Base-by-base conservation (phyloP, 2,797 vertebrate species). In the Gallinago nigripennis region DNA sequence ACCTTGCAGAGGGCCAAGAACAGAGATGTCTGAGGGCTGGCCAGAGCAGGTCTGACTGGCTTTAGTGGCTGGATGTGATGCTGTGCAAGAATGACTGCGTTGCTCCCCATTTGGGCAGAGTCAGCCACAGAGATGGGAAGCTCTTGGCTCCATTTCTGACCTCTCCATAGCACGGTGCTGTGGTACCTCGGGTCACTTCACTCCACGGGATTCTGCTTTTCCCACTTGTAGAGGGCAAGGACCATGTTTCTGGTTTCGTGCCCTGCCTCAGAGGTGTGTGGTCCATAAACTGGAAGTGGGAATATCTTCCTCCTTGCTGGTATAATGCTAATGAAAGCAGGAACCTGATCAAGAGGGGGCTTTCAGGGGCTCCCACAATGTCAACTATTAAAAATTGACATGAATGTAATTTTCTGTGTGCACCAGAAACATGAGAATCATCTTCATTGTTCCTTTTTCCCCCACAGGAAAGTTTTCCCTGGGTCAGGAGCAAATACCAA, bases 61-160 rank as follows among this genome's bases (percentile, higher is more conserved):
- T 60, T 72, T 54, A 46, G 50, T 43, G 48, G 50, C 31, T 0
- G 1, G 45, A 63, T 0, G 0, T 0, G 11, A 28, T 83, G 57
- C 69, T 61, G 21, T 0, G 8, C 39, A 71, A 39, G 46, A 37
- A 45, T 33, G 28, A 16, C 45, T 68, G 58, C 17, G 8, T 16
- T 64, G 65, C 31, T 82, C 45, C 37, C 1, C 1, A 3, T 58
- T 33, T 28, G 25, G 23, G 68, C 43, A 82, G 60, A 73, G 48
- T 53, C 69, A 89, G 17, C n/a, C 45, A 68, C 33, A 6, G 1
- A 4, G 13, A 24, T 75, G 13, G 28, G 66, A 82, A 60, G 39
- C 43, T 46, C 46, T 0, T 0, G 0, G 10, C 64, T 91, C 48
- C 1, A 0, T 72, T 76, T 72, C 46, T 69, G 51, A 30, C 56